These are phyloP conservation scores for Myrmophylax atrothorax DNA, from an alignment of 2,113 vertebrate genomes.

Conservation along the genomic window DNA sequence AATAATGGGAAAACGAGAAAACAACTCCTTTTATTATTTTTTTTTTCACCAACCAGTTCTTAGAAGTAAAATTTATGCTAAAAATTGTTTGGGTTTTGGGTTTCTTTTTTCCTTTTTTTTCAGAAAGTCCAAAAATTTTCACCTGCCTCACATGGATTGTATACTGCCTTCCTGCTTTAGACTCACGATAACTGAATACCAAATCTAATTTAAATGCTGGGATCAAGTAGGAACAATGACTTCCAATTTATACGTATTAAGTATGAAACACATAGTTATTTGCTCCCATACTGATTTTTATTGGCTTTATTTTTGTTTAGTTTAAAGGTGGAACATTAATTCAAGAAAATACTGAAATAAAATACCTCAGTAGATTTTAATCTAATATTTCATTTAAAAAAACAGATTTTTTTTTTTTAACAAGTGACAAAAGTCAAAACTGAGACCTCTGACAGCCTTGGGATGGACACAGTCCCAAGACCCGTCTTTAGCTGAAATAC, in stretches of 20 bases:
- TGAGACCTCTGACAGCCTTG: background rate
- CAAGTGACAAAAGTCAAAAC: background rate
- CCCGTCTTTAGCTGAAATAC: background rate
- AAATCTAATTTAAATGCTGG: background rate
- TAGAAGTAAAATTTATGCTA: background rate
- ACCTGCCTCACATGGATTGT: background rate
- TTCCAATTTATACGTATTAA: background rate
- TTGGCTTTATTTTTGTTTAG: background rate
- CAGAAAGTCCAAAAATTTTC: background rate
- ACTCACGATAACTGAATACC: background rate
- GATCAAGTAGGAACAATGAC: background rate
- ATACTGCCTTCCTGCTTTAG: background rate
- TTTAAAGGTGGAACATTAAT: background rate
- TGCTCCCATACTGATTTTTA: background rate
- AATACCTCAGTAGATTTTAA: background rate
- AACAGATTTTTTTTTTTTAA: background rate
- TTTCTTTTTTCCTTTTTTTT: background rate
- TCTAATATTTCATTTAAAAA: background rate
- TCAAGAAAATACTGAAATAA: background rate
- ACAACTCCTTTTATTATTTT: too few species aligned
- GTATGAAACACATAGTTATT: background rate
- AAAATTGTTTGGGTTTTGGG: background rate
- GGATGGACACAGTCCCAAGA: background rate
- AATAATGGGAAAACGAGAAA: background rate
- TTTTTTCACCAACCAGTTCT: fast-evolving